Evolutionary conservation across 2,797 vertebrate genomes (phyloP).

Genomic region (Cetoscarus ocellatus): DNA sequence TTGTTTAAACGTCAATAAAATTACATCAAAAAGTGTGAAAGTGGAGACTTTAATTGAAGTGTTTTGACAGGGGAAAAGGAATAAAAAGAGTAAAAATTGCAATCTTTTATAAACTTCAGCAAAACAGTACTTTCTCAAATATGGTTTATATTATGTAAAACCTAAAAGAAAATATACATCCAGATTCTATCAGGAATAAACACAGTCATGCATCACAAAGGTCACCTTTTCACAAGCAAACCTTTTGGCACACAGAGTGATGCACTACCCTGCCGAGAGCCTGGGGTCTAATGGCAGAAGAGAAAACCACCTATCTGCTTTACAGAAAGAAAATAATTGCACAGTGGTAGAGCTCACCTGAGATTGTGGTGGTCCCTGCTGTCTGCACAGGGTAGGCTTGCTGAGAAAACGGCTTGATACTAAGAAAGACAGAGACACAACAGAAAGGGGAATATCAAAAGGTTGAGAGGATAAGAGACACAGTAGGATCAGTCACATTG

Average conservation of each 20-base stretch:
- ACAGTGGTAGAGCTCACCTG: conserved; percentile 85
- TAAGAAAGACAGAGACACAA: conserved; percentile 66
- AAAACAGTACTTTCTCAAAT: too few relatives aligned
- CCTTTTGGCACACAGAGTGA: conserved; percentile 11
- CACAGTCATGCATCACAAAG: background rate
- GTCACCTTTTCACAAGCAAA: conserved; percentile 38
- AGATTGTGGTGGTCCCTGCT: conserved; percentile 92
- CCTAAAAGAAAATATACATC: too few relatives aligned
- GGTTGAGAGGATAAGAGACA: conserved; percentile 25
- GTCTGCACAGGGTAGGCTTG: conserved; percentile 96
- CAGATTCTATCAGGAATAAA: too few relatives aligned
- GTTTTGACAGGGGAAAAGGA: too few relatives aligned
- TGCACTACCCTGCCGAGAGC: conserved; percentile 40
- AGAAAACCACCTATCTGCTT: conserved; percentile 31
- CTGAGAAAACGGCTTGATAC: conserved; percentile 97
- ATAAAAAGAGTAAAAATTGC: too few relatives aligned
- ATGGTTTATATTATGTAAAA: too few relatives aligned
- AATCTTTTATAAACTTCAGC: too few relatives aligned
- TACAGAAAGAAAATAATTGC: conserved; percentile 60
- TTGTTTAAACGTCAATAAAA: too few relatives aligned
- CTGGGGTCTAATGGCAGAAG: conserved; percentile 34
- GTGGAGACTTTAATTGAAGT: too few relatives aligned
- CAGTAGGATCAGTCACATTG: conserved; percentile 23
- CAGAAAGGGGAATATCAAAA: conserved; percentile 29
- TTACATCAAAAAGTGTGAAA: too few relatives aligned